Conservation (phyloP, 2,113 vertebrate genomes). For the Coryphaenoides rupestris region DNA sequence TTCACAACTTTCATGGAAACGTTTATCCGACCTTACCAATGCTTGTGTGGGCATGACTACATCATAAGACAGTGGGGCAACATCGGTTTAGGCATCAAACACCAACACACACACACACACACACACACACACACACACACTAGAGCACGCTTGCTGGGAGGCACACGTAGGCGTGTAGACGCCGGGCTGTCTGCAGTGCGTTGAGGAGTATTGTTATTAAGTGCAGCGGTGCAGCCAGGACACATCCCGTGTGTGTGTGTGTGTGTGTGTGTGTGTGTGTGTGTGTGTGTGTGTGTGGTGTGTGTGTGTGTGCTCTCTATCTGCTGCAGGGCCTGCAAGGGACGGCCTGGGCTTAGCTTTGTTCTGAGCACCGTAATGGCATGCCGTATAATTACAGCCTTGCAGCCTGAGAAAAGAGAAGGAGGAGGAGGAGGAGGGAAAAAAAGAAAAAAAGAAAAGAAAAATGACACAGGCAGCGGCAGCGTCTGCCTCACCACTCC, state of each 20-base stretch:
- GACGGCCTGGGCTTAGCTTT: slow-evolving; percentile 43
- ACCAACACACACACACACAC: slow-evolving; percentile 9
- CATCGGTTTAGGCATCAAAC: too few relatives aligned
- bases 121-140: slow-evolving; percentile 27
- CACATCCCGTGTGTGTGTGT: slow-evolving; percentile 50
- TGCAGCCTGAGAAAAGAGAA: slow-evolving; percentile 1
- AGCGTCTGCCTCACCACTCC: too few relatives aligned
- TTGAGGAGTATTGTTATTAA: slow-evolving; percentile 72
- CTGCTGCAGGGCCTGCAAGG: slow-evolving; percentile 54
- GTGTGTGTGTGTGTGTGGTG: too few relatives aligned
- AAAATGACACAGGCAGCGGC: too few relatives aligned
- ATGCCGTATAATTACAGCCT: slow-evolving; percentile 71
- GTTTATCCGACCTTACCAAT: too few relatives aligned
- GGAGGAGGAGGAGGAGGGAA: too few relatives aligned
- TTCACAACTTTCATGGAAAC: too few relatives aligned
- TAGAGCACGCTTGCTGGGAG: slow-evolving; percentile 28
- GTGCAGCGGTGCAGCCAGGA: slow-evolving; percentile 33
- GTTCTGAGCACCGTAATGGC: slow-evolving; percentile 64
- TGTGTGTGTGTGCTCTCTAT: slow-evolving; percentile 25
- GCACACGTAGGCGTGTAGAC: slow-evolving; percentile 63
- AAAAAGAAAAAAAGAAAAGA: too few relatives aligned
- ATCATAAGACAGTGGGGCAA: too few relatives aligned
- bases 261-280: too few relatives aligned
- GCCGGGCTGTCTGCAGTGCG: slow-evolving; percentile 65
- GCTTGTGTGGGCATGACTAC: too few relatives aligned